Percentiles rank a stretch among this genome's conserved stretches.
phyloP scores from a whole-genome alignment of 1,140 invertebrate species.

The Eumaeus atala region DNA sequence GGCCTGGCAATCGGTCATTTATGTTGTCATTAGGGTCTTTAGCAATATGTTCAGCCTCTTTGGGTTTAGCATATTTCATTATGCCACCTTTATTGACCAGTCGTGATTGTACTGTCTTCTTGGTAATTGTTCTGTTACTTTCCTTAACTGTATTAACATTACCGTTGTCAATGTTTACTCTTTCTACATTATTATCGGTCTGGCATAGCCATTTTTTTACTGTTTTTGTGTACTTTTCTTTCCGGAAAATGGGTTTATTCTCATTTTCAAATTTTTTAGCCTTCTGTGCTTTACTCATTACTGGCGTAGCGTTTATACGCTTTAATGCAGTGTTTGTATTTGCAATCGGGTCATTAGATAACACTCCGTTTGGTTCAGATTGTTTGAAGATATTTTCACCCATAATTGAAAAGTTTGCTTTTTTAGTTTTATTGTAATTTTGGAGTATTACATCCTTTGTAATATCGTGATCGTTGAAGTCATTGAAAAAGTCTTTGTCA shows the following conservation, averaged over 20 bases:
- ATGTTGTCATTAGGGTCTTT: background rate
- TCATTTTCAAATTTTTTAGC: conserved; percentile 17
- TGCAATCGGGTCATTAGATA: no score
- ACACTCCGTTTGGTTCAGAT: no score
- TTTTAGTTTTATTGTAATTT: background rate
- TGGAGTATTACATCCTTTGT: no score
- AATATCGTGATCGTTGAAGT: conserved; percentile 6
- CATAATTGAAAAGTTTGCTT: background rate
- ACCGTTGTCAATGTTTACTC: background rate
- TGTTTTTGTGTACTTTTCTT: conserved; percentile 44
- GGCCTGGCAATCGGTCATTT: background rate
- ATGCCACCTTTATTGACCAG: conserved; percentile 46
- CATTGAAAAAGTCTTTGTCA: conserved; percentile 7
- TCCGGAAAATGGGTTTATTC: conserved; percentile 24
- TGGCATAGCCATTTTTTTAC: conserved; percentile 47
- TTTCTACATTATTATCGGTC: background rate
- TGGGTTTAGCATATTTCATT: conserved; percentile 52
- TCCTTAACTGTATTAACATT: conserved; percentile 13
- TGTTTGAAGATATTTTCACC: background rate
- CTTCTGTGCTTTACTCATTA: no score
- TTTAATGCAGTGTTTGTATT: no score
- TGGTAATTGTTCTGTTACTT: conserved; percentile 15
- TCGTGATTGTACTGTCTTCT: conserved; percentile 43
- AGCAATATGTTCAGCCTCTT: conserved; percentile 24
- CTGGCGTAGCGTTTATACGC: no score